Base-by-base conservation (phyloP, 1,140 invertebrate species). In the Drosophila varians region DNA sequence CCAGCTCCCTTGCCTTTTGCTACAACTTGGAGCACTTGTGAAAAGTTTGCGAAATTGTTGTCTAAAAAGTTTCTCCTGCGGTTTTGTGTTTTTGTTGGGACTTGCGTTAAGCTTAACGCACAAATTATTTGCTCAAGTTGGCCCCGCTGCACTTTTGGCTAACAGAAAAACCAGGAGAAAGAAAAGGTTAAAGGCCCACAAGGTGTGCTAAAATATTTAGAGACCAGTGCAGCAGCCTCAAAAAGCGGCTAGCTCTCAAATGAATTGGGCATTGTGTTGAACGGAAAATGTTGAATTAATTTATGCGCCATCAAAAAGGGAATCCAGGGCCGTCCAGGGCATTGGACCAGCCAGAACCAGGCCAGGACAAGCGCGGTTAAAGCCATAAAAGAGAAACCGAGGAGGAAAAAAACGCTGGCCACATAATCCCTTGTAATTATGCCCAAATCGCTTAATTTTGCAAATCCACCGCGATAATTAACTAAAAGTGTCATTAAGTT, bases 381-480 rank as follows among this genome's bases (percentile, higher is more conserved):
- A 43, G 21, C 11, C 36, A 25, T 65, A 25, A 52, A 52, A 16
- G 46, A 19, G 19, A 16, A 11, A 28, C 42, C 42, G 42, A 46
- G 34, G 23, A 19, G 23, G n/a, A 48, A 25, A 45, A 23, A 40
- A 23, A 71, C 45, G 48, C 48, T 49, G 45, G 65, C 75, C 56
- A 71, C 64, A 80, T 87, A 82, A 87, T 82, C 77, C 70, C 64
- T 60, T 56, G 77, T 87, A 87, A 87, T 87, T 82, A 88, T 77
- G 69, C 74, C 77, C 74, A 74, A 87, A 87, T 87, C 83, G 82
- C 82, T 82, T 87, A 87, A 87, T 87, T 87, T 87, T 82, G 82
- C 82, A 88, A 87, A 87, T 88, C 77, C 82, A 87, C 82, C 82
- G 77, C 82, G 82, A 87, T 87, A 87, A 87, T 87, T 87, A 87